phyloP scores from a whole-genome alignment of 92 coral and sea anemone species.

The Heteractis magnifica region DNA sequence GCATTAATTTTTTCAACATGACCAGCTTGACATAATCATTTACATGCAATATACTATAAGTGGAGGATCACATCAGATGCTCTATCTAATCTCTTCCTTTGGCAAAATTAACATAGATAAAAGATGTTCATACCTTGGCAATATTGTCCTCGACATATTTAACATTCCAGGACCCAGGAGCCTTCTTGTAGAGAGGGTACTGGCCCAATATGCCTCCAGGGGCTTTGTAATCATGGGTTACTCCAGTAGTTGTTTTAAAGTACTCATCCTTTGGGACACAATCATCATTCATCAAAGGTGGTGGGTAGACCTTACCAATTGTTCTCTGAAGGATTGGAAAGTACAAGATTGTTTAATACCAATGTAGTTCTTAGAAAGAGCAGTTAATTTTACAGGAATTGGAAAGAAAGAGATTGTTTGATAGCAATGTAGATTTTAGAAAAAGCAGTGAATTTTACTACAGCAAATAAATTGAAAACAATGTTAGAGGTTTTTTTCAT shows the following conservation, averaged over 20 bases:
- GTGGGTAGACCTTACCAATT: slow-evolving; percentile 70
- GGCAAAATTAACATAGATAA: not conserved
- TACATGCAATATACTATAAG: too few species aligned
- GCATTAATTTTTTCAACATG: too few species aligned
- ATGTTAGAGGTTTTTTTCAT: too few species aligned
- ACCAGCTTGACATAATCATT: too few species aligned
- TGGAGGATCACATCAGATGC: too few species aligned
- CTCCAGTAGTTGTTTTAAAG: slow-evolving; percentile 87
- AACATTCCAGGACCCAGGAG: slow-evolving; percentile 94
- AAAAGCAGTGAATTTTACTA: too few species aligned
- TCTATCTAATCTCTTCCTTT: too few species aligned
- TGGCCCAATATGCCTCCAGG: slow-evolving; percentile 79
- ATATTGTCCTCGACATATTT: slow-evolving; percentile 91
- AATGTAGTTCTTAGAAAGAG: not conserved
- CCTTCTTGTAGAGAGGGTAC: slow-evolving; percentile 71
- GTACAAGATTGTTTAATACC: not conserved
- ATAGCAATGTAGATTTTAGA: too few species aligned
- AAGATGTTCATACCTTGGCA: slow-evolving; percentile 49
- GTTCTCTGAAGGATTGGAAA: slow-evolving; percentile 52
- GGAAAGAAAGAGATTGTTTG: too few species aligned
- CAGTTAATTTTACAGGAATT: too few species aligned
- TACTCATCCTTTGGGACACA: slow-evolving; percentile 61
- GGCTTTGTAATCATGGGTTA: slow-evolving; percentile 87
- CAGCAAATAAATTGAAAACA: too few species aligned
- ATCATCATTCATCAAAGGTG: slow-evolving; percentile 65